Evolutionary conservation across 2,113 vertebrate species (phyloP).

Genomic region (Corythornis cristatus): DNA sequence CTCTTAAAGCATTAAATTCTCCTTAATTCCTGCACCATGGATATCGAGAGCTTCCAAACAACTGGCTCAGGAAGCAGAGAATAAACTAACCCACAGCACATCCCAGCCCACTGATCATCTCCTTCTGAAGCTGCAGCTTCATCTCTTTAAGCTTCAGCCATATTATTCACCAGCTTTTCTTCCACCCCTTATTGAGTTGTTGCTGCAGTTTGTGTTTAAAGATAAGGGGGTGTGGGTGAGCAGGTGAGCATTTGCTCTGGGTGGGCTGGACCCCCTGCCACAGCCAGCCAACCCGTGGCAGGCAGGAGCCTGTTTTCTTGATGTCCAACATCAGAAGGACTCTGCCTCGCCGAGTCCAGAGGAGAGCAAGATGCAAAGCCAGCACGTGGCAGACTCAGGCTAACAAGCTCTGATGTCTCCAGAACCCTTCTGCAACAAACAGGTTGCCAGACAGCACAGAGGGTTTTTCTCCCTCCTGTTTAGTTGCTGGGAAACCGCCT

Average conservation of each 20-base stretch:
- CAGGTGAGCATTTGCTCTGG: not conserved
- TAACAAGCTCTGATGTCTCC: not conserved
- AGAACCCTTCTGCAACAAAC: not conserved
- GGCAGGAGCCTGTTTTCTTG: not conserved
- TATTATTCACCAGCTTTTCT: not conserved
- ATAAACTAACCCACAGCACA: fast-evolving
- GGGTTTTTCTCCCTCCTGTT: not conserved
- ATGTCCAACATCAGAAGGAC: not conserved
- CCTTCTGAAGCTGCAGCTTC: not conserved
- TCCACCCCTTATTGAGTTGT: not conserved
- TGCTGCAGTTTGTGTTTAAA: not conserved
- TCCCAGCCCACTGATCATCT: not conserved
- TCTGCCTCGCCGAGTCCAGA: not conserved
- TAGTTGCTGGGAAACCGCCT: not conserved
- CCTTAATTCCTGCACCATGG: not conserved
- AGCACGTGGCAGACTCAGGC: not conserved
- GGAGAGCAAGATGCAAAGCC: not conserved
- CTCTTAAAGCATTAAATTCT: not conserved
- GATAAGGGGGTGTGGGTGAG: not conserved
- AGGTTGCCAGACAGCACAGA: not conserved
- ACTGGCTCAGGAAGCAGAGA: not conserved
- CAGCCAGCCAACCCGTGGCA: not conserved
- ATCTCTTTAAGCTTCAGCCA: not conserved
- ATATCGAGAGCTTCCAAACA: not conserved
- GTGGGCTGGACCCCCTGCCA: not conserved